Evolutionary conservation across 1,140 invertebrate species (phyloP), one percentile per base, ranked within the genome.

Genomic region (Leptinotarsa defecta): DNA sequence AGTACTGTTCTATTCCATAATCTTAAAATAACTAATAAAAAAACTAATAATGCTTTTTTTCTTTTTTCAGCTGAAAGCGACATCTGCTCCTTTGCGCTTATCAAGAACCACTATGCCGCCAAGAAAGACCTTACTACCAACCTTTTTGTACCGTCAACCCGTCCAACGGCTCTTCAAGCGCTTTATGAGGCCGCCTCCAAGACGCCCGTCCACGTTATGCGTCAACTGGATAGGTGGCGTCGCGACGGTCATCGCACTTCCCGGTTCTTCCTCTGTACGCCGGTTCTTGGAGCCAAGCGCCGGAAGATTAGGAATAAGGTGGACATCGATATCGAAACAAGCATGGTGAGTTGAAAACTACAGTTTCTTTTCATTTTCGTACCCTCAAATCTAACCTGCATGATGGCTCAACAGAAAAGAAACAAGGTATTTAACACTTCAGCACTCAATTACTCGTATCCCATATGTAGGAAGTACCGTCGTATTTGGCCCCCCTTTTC

Each of bases 301-400:
- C 87, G 91, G 80, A 90, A 90, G 77, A 88, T 92, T 76, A 88
- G 89, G 76, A 89, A 89, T 72, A 91, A 90, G 27, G 83, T 93
- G 48, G 91, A 94, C 84, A 91, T 94, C 77, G 94, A 95, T 82
- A 96, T 96, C 81, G 94, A 96, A 87, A 95, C 94, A 63, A 89
- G 93, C 86, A 90, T 94, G 89, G 94, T 96, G 87, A 93, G 91
- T 90, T 19, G 52, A 19, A 19, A n/a, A 0, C 1, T 57, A 57
- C 34, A 8, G 27, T 34, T 34, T 43, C 34, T 43, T 43, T 43
- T 43, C 34, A 1, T 43, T 11, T 43, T 43, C 34, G 8, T 11
- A 11, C 34, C 2, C 34, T 43, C 1, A 43, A 43, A 43, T 34
- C 27, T 6, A 34, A 34, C 27, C 6, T 34, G 27, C 27, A 8